Percentiles rank a stretch among this genome's conserved stretches.
phyloP scores from a whole-genome alignment of 2,888 invertebrate species.

The Fabriciana adippe region DNA sequence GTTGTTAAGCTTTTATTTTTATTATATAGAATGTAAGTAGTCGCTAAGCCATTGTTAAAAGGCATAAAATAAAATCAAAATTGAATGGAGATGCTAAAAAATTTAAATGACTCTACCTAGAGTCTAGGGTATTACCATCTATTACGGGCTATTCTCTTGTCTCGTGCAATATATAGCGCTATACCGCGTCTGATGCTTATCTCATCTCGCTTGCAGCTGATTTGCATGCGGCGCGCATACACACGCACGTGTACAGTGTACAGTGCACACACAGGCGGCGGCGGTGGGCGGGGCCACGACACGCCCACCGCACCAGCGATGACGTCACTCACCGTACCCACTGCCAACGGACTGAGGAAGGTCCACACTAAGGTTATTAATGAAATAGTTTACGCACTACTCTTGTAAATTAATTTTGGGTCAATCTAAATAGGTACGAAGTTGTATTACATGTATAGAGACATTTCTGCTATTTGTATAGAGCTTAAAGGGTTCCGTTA shows the following conservation, averaged over 20 bases:
- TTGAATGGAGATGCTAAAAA: background rate
- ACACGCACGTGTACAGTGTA: background rate
- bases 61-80: background rate
- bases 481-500: too few species aligned
- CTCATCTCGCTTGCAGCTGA: conserved; percentile 41
- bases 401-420: background rate
- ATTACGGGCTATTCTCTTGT: conserved; percentile 16
- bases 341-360: background rate
- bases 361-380: background rate
- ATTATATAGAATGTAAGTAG: too few species aligned
- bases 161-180: conserved; percentile 37
- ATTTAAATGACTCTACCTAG: background rate
- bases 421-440: too few species aligned
- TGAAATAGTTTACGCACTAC: conserved; percentile 12
- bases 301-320: conserved; percentile 46
- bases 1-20: too few species aligned
- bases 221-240: conserved; percentile 45
- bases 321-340: conserved; percentile 42
- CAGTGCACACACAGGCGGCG: conserved; percentile 5
- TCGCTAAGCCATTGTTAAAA: background rate
- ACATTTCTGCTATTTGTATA: too few species aligned
- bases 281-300: conserved; percentile 42
- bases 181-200: conserved; percentile 31
- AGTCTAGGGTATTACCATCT: background rate
- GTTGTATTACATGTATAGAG: background rate